These are phyloP conservation scores for Aurelia aurita DNA, from an alignment of 30 jellyfish, hydroid and myxozoan species.

Conservation along the genomic window DNA sequence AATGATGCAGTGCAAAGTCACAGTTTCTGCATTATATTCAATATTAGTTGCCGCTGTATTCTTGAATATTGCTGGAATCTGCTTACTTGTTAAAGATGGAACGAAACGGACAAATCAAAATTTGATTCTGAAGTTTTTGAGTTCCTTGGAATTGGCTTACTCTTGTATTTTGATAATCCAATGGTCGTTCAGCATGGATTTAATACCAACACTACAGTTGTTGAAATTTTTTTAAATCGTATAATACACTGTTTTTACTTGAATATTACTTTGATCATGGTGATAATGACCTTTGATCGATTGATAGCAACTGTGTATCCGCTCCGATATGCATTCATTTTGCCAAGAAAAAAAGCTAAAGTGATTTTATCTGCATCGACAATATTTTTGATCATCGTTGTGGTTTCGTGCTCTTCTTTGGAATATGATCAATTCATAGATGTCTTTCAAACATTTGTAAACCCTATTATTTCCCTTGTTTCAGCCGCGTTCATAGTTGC, in stretches of 20 bases:
- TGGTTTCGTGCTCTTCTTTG: neutral
- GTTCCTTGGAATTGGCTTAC: neutral
- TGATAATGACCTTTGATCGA: conserved; percentile 1
- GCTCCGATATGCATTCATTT: neutral
- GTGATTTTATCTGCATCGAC: neutral
- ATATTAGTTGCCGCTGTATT: neutral
- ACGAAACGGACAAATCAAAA: neutral
- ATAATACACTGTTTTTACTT: neutral
- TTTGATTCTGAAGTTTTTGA: neutral
- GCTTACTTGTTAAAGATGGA: neutral
- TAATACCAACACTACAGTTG: no score
- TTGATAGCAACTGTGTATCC: neutral
- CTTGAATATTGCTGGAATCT: neutral
- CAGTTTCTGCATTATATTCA: no score
- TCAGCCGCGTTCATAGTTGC: neutral
- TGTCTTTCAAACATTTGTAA: neutral
- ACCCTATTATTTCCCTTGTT: neutral
- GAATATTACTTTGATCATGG: neutral
- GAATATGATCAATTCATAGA: neutral
- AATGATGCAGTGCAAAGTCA: no score
- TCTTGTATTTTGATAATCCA: no score
- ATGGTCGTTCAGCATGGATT: no score
- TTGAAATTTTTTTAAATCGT: no score
- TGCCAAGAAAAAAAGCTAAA: neutral
- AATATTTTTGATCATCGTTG: neutral